Evolutionary conservation across 2,797 vertebrate genomes (phyloP), one percentile per base, ranked within the genome.

Genomic region (Furcifer pardalis): DNA sequence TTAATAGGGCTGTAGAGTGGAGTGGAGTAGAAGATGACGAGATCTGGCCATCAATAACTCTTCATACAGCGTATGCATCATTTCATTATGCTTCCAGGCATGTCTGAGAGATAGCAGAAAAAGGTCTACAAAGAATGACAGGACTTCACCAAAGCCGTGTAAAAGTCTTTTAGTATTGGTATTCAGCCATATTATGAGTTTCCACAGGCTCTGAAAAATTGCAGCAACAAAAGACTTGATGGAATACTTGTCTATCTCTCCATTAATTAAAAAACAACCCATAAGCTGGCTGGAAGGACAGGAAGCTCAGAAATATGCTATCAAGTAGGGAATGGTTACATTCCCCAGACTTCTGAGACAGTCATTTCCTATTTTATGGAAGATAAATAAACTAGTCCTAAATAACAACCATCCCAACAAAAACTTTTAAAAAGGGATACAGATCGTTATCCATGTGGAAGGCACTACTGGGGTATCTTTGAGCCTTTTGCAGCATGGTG

Each of bases 51-150:
- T 32, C 79, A 81, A 73, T 77, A 85, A 74, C 86, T 85, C 68
- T 66, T 37, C 6, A 69, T 76, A 25, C 83, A 49, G 86, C 46
- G 82, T 66, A 87, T 3, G 81, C 87, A 86, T 84, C 78, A 0
- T 85, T 91, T 17, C 84, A 86, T 83, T 79, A 74, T 80, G 87
- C 85, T 88, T 78, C 76, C 35, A 83, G 75, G n/a, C 79, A 77
- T 49, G 73, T 60, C 88, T 73, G 82, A 77, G 71, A 80, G 52
- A 69, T 13, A 40, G 46, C 82, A 40, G 88, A 80, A 66, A 79
- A 68, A 84, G 82, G 46, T 52, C 76, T 8, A 4, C 7, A 73
- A 76, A 81, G 19, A 68, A 62, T 1, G 73, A 77, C 3, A 5
- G 73, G 87, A 69, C 84, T 83, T 68, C 52, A 84, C 27, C 63